These are phyloP conservation scores for Chrysolina oricalcia DNA, from an alignment of 2,888 invertebrate genomes.

Conservation along the genomic window DNA sequence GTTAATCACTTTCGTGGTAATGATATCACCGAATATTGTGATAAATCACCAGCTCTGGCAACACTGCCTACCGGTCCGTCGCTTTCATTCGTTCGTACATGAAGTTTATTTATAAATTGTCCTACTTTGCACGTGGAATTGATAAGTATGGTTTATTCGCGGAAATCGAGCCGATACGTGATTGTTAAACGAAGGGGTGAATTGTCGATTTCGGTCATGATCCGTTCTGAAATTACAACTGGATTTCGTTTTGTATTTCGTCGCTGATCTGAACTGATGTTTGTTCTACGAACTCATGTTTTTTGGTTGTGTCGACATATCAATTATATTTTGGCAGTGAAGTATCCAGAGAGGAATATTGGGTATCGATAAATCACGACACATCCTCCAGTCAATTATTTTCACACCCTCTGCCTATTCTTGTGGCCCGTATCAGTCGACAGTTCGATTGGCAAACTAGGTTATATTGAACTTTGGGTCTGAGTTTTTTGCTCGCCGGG, in stretches of 20 bases:
- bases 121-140: slow-evolving; percentile 58
- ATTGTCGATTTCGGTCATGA: slow-evolving; percentile 37
- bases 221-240: slow-evolving; percentile 1
- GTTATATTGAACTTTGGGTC: too few relatives aligned
- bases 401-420: too few relatives aligned
- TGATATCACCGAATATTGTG: too few relatives aligned
- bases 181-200: slow-evolving; percentile 42
- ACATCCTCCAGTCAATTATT: too few relatives aligned
- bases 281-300: not conserved
- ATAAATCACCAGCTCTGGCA: too few relatives aligned
- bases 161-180: slow-evolving; percentile 55
- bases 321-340: not conserved
- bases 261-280: not conserved
- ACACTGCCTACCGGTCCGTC: slow-evolving; percentile 53
- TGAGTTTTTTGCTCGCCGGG: too few relatives aligned
- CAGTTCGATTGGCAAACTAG: too few relatives aligned
- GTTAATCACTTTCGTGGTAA: too few relatives aligned
- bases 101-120: slow-evolving; percentile 54
- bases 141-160: slow-evolving; percentile 60
- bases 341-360: too few relatives aligned
- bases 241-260: not conserved
- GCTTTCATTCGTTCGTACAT: slow-evolving; percentile 22
- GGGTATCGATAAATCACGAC: too few relatives aligned
- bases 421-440: too few relatives aligned
- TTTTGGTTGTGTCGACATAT: not conserved